These are phyloP conservation scores for Cassiopea xamachana DNA, from an alignment of 30 jellyfish, hydroid and myxozoan species.

Conservation along the genomic window DNA sequence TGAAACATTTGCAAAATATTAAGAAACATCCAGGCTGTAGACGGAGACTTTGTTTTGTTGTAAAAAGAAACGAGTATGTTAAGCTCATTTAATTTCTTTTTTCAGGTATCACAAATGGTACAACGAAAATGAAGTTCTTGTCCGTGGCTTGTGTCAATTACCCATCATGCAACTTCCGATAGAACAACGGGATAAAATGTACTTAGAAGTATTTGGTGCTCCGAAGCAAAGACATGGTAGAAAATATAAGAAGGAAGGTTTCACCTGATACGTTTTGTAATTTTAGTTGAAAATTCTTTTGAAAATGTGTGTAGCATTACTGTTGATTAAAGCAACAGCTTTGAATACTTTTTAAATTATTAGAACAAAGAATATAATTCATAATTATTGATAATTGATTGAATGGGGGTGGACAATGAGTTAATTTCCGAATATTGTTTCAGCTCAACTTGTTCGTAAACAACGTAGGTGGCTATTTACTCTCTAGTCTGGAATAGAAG, in stretches of 20 bases:
- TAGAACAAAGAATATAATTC: background rate
- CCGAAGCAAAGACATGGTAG: slow-evolving; percentile 14
- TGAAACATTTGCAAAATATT: too few relatives aligned
- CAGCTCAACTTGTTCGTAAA: too few relatives aligned
- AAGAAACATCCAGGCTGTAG: too few relatives aligned
- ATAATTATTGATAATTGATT: background rate
- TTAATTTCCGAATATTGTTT: too few relatives aligned
- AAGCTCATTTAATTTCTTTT: background rate
- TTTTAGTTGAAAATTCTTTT: background rate
- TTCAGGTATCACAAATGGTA: slow-evolving; percentile 5
- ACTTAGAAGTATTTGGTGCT: slow-evolving; percentile 3
- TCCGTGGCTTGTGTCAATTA: background rate
- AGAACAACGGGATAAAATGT: slow-evolving; percentile 5
- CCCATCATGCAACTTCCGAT: background rate
- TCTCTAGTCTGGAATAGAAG: too few relatives aligned
- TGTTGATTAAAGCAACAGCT: background rate
- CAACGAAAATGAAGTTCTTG: background rate
- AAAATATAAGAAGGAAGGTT: background rate
- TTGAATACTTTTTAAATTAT: background rate
- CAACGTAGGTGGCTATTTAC: too few relatives aligned
- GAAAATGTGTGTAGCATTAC: background rate
- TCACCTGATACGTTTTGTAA: background rate
- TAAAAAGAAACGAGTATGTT: too few relatives aligned
- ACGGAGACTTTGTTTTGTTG: too few relatives aligned
- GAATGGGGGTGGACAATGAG: too few relatives aligned